phyloP scores from a whole-genome alignment of 1,140 invertebrate genomes.

The Drosophila pseudoobscura region DNA sequence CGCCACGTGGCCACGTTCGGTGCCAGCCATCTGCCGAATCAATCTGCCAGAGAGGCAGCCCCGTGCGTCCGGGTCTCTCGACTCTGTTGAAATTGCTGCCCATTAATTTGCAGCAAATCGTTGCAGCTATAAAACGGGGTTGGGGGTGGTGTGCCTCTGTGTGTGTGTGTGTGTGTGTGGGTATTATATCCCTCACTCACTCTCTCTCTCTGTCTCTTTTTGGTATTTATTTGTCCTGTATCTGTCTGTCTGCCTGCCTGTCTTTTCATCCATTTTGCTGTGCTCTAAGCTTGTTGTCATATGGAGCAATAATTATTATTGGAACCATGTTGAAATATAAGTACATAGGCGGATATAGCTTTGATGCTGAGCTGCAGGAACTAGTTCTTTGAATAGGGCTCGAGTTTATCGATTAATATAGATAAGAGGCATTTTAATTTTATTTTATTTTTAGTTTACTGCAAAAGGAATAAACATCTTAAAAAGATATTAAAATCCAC shows the following conservation, averaged over 20 bases:
- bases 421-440: too few species aligned
- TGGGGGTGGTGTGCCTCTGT: not conserved
- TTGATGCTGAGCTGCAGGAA: not conserved
- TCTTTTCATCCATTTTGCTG: not conserved
- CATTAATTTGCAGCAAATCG: constrained; percentile 60
- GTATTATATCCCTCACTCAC: constrained; percentile 30
- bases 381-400: not conserved
- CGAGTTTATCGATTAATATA: too few species aligned
- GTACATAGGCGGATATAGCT: not conserved
- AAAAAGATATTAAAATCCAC: too few species aligned
- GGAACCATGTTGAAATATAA: not conserved
- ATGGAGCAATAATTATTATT: constrained; percentile 11
- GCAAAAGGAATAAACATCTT: too few species aligned
- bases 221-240: constrained; percentile 16
- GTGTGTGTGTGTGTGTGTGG: not conserved
- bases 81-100: constrained; percentile 64
- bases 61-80: not conserved
- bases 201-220: constrained; percentile 2
- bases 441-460: too few species aligned
- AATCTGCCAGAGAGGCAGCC: constrained; percentile 23
- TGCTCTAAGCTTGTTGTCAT: constrained; percentile 4
- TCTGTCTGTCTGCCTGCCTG: constrained; percentile 3
- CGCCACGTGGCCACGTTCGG: constrained; percentile 49
- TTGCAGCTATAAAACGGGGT: constrained; percentile 13
- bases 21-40: constrained; percentile 44